Base-by-base conservation (phyloP, 2,797 vertebrate genomes). In the Etheostoma nigrum region DNA sequence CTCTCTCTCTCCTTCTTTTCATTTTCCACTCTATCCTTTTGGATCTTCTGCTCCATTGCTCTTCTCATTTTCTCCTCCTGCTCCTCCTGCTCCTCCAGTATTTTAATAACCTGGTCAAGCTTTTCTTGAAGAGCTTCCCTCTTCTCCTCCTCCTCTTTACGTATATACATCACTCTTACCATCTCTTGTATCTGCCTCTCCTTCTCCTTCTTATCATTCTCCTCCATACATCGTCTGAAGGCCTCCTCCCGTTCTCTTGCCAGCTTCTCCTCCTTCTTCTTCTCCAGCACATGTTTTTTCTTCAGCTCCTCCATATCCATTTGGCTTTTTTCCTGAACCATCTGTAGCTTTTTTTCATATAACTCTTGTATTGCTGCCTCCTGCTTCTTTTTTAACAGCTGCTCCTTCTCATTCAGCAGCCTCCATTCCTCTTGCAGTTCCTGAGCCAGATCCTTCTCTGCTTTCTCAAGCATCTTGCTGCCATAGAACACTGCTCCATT, bases 381-480 rank as follows among this genome's bases (percentile, higher is more conserved):
- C 27, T 87, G 78, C 48, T 81, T 70, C 57, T 49, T 83, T 59
- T 76, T 86, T 1, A 70, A 7, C 18, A 57, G 23, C 51, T 77
- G 72, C 23, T 83, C 74, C 33, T 68, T 81, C 78, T 87, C 83
- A 0, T 47, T 48, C 49, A 68, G 48, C 23, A 83, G 25, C 68
- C 51, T 84, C 51, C 30, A 72, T 65, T 88, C 70, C 5, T 84
- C 66, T 14, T 74, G 67, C 48, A 75, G 72, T 74, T 82, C 73
- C 45, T 58, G 62, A 49, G 25, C 61, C 63, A 83, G 51, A 18
- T 85, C 79, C 6, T 92, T 55, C 48, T 88, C 85, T 6, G 75
- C 86, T 52, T 69, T 65, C 21, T 85, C 79, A 19, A 91, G 82
- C 88, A 86, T 87, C 72, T 76, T 87, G 67, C 47, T 79, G 55